phyloP scores from a whole-genome alignment of 2,888 invertebrate species.

The Parasteatoda lunata region DNA sequence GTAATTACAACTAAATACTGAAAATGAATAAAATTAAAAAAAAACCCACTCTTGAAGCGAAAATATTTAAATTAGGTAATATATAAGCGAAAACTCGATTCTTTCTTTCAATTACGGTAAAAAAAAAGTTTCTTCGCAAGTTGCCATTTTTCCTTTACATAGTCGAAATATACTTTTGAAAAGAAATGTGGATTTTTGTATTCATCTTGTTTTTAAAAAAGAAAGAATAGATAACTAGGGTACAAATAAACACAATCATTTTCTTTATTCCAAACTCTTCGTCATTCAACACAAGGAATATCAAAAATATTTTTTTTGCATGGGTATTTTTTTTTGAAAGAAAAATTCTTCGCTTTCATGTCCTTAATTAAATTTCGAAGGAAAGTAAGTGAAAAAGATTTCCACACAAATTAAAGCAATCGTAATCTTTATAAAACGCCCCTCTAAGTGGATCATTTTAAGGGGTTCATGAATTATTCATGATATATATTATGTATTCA shows the following conservation, averaged over 20 bases:
- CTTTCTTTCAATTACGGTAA: constrained; percentile 41
- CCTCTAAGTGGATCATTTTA: not conserved
- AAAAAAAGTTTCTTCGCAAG: not conserved
- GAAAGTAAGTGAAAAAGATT: constrained; percentile 5
- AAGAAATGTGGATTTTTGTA: constrained; percentile 20
- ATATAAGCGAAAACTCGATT: constrained; percentile 48
- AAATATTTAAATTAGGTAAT: constrained; percentile 62
- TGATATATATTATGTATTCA: not conserved
- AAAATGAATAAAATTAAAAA: constrained; percentile 12
- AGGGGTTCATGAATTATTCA: not conserved
- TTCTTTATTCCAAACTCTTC: not conserved
- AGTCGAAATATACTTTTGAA: constrained; percentile 15
- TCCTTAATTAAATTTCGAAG: not conserved
- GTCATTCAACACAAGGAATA: not conserved
- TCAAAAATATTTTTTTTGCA: not conserved
- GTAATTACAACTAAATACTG: constrained; percentile 13
- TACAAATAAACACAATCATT: constrained; percentile 5
- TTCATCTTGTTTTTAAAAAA: not conserved
- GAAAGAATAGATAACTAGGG: not conserved
- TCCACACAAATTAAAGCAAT: constrained; percentile 5
- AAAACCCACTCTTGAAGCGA: constrained; percentile 10
- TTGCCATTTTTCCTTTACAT: constrained; percentile 2
- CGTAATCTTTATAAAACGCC: constrained; percentile 5
- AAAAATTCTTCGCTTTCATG: not conserved
- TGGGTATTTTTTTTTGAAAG: not conserved